phyloP scores from a whole-genome alignment of 1,140 invertebrate genomes.

The Araneus ventricosus region DNA sequence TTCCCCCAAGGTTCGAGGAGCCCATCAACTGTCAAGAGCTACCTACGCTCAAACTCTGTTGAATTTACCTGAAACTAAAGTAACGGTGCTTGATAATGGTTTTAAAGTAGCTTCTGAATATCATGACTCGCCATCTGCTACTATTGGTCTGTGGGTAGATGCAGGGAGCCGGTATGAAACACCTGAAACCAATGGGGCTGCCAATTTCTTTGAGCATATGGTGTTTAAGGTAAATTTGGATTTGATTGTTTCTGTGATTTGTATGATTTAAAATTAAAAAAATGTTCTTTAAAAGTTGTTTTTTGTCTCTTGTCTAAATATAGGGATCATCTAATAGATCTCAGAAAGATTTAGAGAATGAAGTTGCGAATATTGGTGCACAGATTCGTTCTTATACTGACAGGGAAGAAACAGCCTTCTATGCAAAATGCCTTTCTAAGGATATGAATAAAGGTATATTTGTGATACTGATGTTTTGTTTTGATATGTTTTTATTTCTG shows the following conservation, averaged over 20 bases:
- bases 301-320: neutral
- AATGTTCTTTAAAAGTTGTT: neutral
- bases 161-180: constrained; percentile 98
- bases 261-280: neutral
- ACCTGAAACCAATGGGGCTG: constrained; percentile 97
- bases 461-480: neutral
- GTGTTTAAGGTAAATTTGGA: constrained; percentile 91
- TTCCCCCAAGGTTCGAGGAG: constrained; percentile 10
- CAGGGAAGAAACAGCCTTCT: constrained; percentile 99
- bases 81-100: constrained; percentile 93
- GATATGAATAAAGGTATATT: constrained; percentile 84
- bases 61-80: constrained; percentile 94
- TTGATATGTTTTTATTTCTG: too few relatives aligned
- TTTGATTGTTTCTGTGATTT: neutral
- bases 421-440: constrained; percentile 98
- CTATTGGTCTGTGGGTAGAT: constrained; percentile 99
- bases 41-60: constrained; percentile 79
- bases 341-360: constrained; percentile 96
- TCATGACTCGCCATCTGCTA: constrained; percentile 95
- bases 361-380: constrained; percentile 99
- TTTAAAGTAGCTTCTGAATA: constrained; percentile 97
- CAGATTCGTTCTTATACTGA: constrained; percentile 99
- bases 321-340: constrained; percentile 94
- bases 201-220: constrained; percentile 99
- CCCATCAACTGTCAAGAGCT: constrained; percentile 39